A percentile compares a stretch with the other conserved stretches of the same genome.
Conservation (phyloP, 1,140 invertebrate species). For the Ceratina calcarata region DNA sequence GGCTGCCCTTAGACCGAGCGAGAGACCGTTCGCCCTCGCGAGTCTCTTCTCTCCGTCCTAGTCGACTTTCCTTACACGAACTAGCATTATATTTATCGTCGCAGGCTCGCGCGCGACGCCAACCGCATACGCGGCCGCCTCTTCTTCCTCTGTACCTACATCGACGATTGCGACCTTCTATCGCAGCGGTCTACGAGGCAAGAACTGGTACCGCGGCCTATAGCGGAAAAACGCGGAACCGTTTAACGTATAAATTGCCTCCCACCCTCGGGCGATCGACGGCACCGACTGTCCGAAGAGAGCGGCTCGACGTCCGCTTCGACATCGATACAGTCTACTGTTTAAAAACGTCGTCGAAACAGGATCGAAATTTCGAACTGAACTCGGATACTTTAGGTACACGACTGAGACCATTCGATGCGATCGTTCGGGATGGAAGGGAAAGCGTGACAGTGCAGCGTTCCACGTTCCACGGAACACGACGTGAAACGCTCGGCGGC, state of each 20-base stretch:
- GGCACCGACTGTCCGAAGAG: background rate
- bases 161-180: background rate
- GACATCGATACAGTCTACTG: too few species aligned
- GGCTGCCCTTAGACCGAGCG: constrained; percentile 31
- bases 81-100: constrained; percentile 43
- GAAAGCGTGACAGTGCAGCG: background rate
- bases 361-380: too few species aligned
- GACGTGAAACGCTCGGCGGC: too few species aligned
- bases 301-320: too few species aligned
- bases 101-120: background rate
- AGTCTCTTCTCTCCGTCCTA: constrained; percentile 7
- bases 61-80: constrained; percentile 39
- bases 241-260: constrained; percentile 47
- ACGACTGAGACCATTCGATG: too few species aligned
- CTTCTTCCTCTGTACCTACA: constrained; percentile 5
- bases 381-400: too few species aligned
- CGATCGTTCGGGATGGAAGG: background rate
- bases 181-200: constrained; percentile 7
- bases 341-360: too few species aligned
- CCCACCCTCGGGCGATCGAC: background rate
- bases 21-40: background rate
- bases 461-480: too few species aligned
- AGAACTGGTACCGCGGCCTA: constrained; percentile 29
- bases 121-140: background rate
- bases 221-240: constrained; percentile 31